Base-by-base conservation (phyloP, 2,888 invertebrate genomes). In the Apocheima hispidaria region DNA sequence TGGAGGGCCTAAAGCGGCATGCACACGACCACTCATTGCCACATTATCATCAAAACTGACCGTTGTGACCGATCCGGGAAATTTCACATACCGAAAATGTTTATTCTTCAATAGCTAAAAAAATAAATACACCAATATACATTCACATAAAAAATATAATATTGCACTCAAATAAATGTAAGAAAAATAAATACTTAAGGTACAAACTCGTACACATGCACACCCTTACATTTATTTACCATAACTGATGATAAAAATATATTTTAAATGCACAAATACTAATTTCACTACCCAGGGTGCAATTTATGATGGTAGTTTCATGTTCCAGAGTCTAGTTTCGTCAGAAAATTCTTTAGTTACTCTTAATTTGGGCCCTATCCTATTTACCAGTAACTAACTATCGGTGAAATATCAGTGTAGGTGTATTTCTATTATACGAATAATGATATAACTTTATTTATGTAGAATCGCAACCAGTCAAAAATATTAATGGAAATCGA, bases 51-150 rank as follows among this genome's bases (percentile, higher is more conserved):
- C 75, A 72, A 84, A 86, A 92, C 93, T 93, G 87, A 93, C 93
- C 92, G 92, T 93, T 63, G 91, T 82, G 70, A 90, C 84, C 63
- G 93, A 92, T 82, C 93, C 93, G 75, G 93, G 93, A 84, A 92
- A 92, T 90, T 92, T 91, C 87, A 92, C 91, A 92, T 93, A 93
- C 86, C 93, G 92, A 91, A 92, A 93, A 92, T 92, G 91, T 82
- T 91, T 91, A 90, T 90, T 92, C 90, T 92, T 90, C 90, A 92
- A 90, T 74, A 90, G 90, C 90, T 92, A 92, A 91, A 92, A n/a
- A 91, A 89, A 88, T 88, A 90, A 90, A 91, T 87, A 90, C 84
- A 93, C 84, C 88, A 89, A 90, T 91, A 88, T 87, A 89, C 90
- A 94, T 94, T 83, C 87, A 89, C 82, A 69, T 68, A 82, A 67